phyloP scores from a whole-genome alignment of 2,888 invertebrate genomes.

The Ceramica pisi region DNA sequence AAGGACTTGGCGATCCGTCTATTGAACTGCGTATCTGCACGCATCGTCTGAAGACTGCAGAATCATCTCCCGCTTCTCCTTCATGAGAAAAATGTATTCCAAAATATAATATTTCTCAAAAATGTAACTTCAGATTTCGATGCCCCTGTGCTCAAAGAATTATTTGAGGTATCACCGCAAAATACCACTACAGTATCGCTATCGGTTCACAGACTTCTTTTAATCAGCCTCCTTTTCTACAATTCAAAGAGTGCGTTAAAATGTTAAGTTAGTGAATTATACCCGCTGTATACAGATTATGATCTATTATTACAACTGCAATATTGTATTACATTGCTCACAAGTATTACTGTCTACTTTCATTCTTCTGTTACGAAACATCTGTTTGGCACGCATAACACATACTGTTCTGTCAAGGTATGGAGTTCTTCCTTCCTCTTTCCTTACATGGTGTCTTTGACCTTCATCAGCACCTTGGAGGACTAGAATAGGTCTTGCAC shows the following conservation, averaged over 20 bases:
- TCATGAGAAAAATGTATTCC: too few relatives aligned
- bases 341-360: slow-evolving; percentile 5
- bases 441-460: slow-evolving; percentile 31
- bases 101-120: too few relatives aligned
- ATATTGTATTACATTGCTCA: not conserved
- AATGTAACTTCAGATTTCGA: too few relatives aligned
- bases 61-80: too few relatives aligned
- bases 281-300: not conserved
- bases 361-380: slow-evolving; percentile 13
- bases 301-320: slow-evolving; percentile 4
- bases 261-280: not conserved
- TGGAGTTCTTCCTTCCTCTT: slow-evolving; percentile 55
- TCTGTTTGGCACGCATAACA: slow-evolving; percentile 39
- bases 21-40: too few relatives aligned
- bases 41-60: too few relatives aligned
- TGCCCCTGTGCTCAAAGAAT: too few relatives aligned
- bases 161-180: too few relatives aligned
- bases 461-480: slow-evolving; percentile 21
- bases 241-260: not conserved
- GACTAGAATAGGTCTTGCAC: not conserved
- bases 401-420: slow-evolving; percentile 44
- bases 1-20: too few relatives aligned
- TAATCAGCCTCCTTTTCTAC: not conserved
- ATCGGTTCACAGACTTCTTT: too few relatives aligned
- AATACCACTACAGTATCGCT: too few relatives aligned